A percentile compares a stretch with the other conserved stretches of the same genome.
Conservation (phyloP, 1,140 invertebrate species). For the Linepithema humile region DNA sequence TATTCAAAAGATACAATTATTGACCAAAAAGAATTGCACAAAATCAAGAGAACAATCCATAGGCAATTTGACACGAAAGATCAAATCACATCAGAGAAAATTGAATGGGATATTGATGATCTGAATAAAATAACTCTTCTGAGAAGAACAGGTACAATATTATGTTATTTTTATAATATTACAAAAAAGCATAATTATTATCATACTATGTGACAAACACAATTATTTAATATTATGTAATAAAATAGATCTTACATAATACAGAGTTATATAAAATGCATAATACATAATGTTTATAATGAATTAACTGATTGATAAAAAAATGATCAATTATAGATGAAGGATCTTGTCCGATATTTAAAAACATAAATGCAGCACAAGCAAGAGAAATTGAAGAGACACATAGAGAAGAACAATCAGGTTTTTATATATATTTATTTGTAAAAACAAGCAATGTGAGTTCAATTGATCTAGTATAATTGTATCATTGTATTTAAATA, state of each 20-base stretch:
- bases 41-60: not conserved
- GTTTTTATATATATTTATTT: not conserved
- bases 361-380: not conserved
- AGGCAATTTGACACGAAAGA: not conserved
- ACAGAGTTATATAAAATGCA: not conserved
- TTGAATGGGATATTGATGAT: not conserved
- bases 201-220: not conserved
- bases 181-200: too few species aligned
- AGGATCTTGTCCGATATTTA: not conserved
- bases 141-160: constrained; percentile 1
- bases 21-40: not conserved
- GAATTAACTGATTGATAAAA: not conserved
- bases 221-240: not conserved
- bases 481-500: too few species aligned
- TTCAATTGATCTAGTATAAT: not conserved
- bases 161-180: not conserved
- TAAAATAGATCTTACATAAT: not conserved
- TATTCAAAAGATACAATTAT: not conserved
- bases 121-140: not conserved
- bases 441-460: not conserved
- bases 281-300: not conserved
- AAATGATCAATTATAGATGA: constrained; percentile 11
- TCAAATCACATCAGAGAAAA: not conserved
- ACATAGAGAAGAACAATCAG: not conserved
- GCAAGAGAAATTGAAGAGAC: too few species aligned